Base-by-base conservation (phyloP, 2,888 invertebrate genomes). In the Diachrysia chrysitis region DNA sequence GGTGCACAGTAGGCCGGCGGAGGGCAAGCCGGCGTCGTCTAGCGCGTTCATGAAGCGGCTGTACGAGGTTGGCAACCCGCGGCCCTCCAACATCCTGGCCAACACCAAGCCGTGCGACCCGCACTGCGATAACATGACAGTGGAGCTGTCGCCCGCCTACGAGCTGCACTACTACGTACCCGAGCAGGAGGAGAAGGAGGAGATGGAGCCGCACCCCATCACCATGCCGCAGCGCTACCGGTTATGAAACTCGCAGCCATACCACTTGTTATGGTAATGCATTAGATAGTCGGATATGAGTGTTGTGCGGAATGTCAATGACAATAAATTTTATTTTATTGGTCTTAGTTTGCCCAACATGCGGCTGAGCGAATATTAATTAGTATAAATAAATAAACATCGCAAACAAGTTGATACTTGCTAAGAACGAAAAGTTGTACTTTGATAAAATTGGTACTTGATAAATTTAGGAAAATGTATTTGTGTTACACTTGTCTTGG, bases 91-190 rank as follows among this genome's bases (percentile, higher is more conserved):
- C 42, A 70, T 69, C 35, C 37, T 63, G 51, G 46, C 62, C n/a
- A 77, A 58, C 32, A 58, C 48, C 25, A 82, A 77, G 58, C 66
- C 83, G 2, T 90, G 88, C 65, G 90, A 89, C 25, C 85, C 89
- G 0, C 82, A 87, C 77, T 92, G 93, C 66, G 93, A 92, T 6
- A 87, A 86, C 35, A 60, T 87, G 21, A 89, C 89, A 0, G 89
- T 93, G 67, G 93, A 94, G 48, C 81, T 94, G 55, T 89, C 93
- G 0, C 93, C 95, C 0, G 92, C 91, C 0, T 95, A 94, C 79
- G 95, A 95, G 85, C 85, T 95, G 65, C 93, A 93, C 70, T 95
- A 94, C 81, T 95, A 92, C 82, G 89, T 94, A 23, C 93, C 94
- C 0, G 94, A 93, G 1, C 90, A 94, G 77, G 94, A 94, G 70